Base-by-base conservation (phyloP, 2,888 invertebrate genomes). In the Leptopilina myrica region DNA sequence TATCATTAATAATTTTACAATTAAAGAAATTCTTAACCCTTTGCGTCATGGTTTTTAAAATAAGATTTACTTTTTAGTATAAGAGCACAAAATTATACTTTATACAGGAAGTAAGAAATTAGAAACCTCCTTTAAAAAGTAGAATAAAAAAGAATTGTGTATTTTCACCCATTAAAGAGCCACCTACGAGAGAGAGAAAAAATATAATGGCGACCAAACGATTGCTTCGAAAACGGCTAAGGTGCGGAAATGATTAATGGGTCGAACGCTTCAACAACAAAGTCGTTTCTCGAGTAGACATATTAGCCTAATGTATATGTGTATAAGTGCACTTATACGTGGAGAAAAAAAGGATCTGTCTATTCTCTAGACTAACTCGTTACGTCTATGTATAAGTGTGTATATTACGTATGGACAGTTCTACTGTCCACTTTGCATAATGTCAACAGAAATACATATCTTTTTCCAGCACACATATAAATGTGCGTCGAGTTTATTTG, bases 191-290 rank as follows among this genome's bases (percentile, higher is more conserved):
- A 56, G 56, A 33, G 53, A 49, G 26, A 11, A 73, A 8, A 73
- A 53, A n/a, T 73, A 53, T 56, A 73, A 73, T 73, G 73, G 73
- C 73, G 73, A 73, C 73, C 14, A 73, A 73, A 73, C 53, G 56
- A 56, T 73, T 26, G 53, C 14, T 73, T 73, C 73, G 56, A 73
- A 73, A 73, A 73, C 56, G 33, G 56, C 73, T 33, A 73, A 73
- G 73, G 73, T 73, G 73, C 73, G 73, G 73, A 73, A 73, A 73
- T 73, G 73, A 73, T 73, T 73, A 73, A 73, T 73, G 73, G 73
- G 73, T 73, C 73, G 73, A 73, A 73, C 53, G 73, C 26, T 73
- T 33, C 56, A 73, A 73, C 73, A 73, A 73, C 73, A 73, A 53
- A 73, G 73, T 56, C 73, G 49, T 73, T 73, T 73, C 73, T 73